Conservation (phyloP, 2,113 vertebrate species). For the Xenopus tropicalis region DNA sequence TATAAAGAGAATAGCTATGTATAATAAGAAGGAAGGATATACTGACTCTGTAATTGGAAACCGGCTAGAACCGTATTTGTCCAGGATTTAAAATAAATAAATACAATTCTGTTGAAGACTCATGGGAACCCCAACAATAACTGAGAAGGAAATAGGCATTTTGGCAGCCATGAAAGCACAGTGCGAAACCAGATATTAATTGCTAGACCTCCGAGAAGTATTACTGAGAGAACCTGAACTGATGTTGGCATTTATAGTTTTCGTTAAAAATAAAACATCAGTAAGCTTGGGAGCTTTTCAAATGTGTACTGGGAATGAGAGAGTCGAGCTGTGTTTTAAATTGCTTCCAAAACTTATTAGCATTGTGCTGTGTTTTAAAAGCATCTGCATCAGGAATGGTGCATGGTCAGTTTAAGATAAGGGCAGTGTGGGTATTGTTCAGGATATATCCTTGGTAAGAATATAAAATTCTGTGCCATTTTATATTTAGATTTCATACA, state of each 20-base stretch:
- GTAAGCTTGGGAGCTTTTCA: slow-evolving; percentile 7
- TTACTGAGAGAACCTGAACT: neutral
- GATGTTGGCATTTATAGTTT: slow-evolving; percentile 10
- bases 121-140: slow-evolving; percentile 32
- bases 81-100: slow-evolving; percentile 19
- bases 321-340: neutral
- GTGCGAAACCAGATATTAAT: slow-evolving; percentile 38
- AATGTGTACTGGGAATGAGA: neutral
- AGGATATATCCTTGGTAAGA: too few species aligned
- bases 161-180: slow-evolving; percentile 38
- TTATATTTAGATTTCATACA: too few species aligned
- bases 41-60: neutral
- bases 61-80: slow-evolving; percentile 20
- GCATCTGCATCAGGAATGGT: too few species aligned
- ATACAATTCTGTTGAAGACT: slow-evolving; percentile 17
- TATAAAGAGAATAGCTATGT: neutral
- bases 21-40: slow-evolving; percentile 9
- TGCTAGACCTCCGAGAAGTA: slow-evolving; percentile 30
- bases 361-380: too few species aligned
- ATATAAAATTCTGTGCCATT: too few species aligned
- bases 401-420: too few species aligned
- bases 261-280: neutral
- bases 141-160: slow-evolving; percentile 29
- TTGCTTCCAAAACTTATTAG: too few species aligned
- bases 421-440: too few species aligned